Base-by-base conservation (phyloP, 2,113 vertebrate species). In the Mesitornis unicolor region DNA sequence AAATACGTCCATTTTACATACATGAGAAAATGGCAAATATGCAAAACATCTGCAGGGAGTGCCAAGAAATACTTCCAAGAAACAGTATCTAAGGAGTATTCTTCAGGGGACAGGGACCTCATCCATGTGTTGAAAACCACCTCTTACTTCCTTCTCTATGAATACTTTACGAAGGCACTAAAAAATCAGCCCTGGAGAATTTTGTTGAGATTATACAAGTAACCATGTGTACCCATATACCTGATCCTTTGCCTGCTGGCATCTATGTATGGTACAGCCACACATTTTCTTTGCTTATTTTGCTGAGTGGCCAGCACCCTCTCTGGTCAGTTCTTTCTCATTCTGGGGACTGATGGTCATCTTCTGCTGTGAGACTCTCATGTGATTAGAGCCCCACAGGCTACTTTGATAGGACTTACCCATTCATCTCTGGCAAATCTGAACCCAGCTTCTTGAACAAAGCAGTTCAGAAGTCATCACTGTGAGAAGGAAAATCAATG, bases 261-360 rank as follows among this genome's bases (percentile, higher is more conserved):
- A n/a, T n/a, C n/a, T n/a, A n/a, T n/a, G n/a, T n/a, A 9, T 21
- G 24, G 20, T 68, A 29, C 24, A 54, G 54, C 20, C 16, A 45
- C 13, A 26, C 40, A 36, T 81, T 73, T 43, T 76, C 9, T 35
- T 50, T 64, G 13, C 17, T 70, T 16, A 56, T 69, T 25, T 20
- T 42, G 4, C 14, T 77, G 17, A 77, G 35, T 4, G 2, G 20
- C 48, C 26, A 69, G 35, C 42, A 69, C 42, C 15, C 26, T 56
- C 21, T 48, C 57, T 9, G 1, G 12, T 33, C 17, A 47, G 29
- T 40, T 76, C 25, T 9, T 47, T 9, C 35, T 84, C 31, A 47
- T 42, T 36, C 31, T 14, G 11, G 24, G 20, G 10, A 40, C 24
- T 29, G 6, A 29, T 0, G 0, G 5, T 13, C 18, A 12, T 47